Evolutionary conservation across 2,797 vertebrate species (phyloP), one percentile per base, ranked within the genome.

Genomic region (Fratercula arctica): DNA sequence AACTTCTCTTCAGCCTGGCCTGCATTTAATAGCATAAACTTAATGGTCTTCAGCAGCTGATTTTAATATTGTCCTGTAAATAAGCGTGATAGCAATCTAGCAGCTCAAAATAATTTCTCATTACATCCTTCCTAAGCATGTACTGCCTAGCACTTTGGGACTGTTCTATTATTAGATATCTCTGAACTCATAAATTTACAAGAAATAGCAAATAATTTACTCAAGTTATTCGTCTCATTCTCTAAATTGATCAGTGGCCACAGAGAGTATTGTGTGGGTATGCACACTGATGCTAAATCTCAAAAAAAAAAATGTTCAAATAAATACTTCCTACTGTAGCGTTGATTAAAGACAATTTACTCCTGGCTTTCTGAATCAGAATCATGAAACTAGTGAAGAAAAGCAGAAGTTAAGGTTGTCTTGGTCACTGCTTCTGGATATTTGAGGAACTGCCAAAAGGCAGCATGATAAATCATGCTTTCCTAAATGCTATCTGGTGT

Each of bases 151-250:
- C 39, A 74, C n/a, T 9, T 87, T 54, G 45, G n/a, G 31, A 41
- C 70, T 83, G 68, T 57, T 89, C 56, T 80, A n/a, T 76, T 92
- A 72, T 82, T 86, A 79, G 73, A 10, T 35, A 48, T 64, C 67
- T 93, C 69, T 53, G 84, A 72, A 48, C 59, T 87, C 24, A 13
- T 35, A 85, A 43, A 50, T 60, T 59, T 93, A 67, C 68, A 92
- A 87, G 81, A 95, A 96, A 83, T 72, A 85, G 51, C 39, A 95
- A 89, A 67, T 75, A 69, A 75, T 90, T 90, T 87, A 56, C 51
- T 87, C 24, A n/a, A 70, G 60, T 76, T 87, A 56, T 59, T 89
- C 79, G 41, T 85, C 48, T 85, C 61, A 26, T 89, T 92, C 56
- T 92, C 64, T 89, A 67, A 93, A 85, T n/a, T 76, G 89, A 76